These are phyloP conservation scores for Periophthalmus modestus DNA, from an alignment of 2,113 vertebrate genomes.

Conservation along the genomic window DNA sequence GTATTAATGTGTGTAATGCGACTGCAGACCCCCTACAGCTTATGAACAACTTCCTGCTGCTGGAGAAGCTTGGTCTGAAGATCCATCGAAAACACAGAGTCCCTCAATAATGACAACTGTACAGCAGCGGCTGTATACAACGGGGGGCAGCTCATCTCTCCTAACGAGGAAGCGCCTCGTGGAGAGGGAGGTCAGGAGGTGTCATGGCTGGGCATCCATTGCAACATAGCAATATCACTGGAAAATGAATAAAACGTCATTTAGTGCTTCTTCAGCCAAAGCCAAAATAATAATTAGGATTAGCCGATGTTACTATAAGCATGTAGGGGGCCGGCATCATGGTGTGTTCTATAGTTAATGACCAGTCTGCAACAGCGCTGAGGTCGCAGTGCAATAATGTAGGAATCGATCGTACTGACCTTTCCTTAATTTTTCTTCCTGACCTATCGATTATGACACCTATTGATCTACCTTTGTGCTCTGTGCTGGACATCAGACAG, in stretches of 20 bases:
- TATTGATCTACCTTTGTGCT: slow-evolving; percentile 58
- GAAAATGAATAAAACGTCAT: slow-evolving; percentile 58
- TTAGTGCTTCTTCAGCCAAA: slow-evolving; percentile 38
- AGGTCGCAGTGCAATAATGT: slow-evolving; percentile 53
- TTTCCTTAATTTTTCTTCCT: slow-evolving; percentile 63
- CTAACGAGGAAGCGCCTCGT: slow-evolving; percentile 71
- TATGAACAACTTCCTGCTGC: slow-evolving; percentile 32
- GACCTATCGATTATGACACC: slow-evolving; percentile 68
- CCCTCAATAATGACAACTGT: slow-evolving; percentile 66
- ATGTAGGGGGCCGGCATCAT: slow-evolving; percentile 38
- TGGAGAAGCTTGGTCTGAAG: slow-evolving; percentile 41
- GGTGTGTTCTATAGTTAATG: slow-evolving; percentile 56
- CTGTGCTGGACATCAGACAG: slow-evolving; percentile 40
- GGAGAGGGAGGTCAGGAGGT: slow-evolving; percentile 62
- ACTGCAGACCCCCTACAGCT: slow-evolving; percentile 26
- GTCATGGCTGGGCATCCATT: slow-evolving; percentile 52
- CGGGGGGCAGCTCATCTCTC: slow-evolving; percentile 53
- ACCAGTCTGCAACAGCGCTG: slow-evolving; percentile 58
- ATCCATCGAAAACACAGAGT: slow-evolving; percentile 23
- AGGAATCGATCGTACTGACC: slow-evolving; percentile 52
- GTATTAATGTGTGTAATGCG: slow-evolving; percentile 21
- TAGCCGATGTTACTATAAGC: slow-evolving; percentile 60
- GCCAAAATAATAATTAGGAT: slow-evolving; percentile 69
- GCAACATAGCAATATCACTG: slow-evolving; percentile 48
- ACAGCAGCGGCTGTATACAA: slow-evolving; percentile 49